Evolutionary conservation across 1,140 invertebrate genomes (phyloP).

Genomic region (Uloborus diversus): DNA sequence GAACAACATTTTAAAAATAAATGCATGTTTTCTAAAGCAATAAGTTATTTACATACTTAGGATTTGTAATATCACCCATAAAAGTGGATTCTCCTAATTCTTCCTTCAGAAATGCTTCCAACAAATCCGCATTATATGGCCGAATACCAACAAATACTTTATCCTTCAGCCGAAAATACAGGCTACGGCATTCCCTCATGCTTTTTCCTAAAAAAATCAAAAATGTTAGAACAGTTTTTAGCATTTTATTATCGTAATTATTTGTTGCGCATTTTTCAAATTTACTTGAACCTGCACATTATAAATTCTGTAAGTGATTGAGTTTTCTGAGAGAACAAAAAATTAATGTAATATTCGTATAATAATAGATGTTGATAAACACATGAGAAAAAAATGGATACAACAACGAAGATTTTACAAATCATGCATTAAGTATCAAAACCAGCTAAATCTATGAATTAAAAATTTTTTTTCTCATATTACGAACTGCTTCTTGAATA

Average conservation of each 20-base stretch:
- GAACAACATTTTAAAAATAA: background rate
- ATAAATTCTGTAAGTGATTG: background rate
- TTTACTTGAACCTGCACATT: background rate
- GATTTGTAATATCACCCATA: constrained; percentile 80
- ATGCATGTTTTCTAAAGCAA: background rate
- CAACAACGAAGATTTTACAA: too few species aligned
- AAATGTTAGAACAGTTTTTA: too few species aligned
- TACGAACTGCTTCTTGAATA: too few species aligned
- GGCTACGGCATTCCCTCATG: constrained; percentile 71
- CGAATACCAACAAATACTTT: constrained; percentile 85
- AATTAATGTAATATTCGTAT: too few species aligned
- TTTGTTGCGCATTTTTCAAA: background rate
- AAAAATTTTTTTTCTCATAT: too few species aligned
- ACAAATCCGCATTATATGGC: constrained; percentile 84
- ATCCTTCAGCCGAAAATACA: constrained; percentile 94
- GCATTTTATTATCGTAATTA: background rate
- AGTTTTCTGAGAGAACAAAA: too few species aligned
- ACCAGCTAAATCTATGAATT: too few species aligned
- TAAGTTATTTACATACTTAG: background rate
- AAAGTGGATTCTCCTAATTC: constrained; percentile 82
- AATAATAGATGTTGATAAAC: too few species aligned
- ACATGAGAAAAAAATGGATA: too few species aligned
- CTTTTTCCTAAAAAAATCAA: constrained; percentile 64
- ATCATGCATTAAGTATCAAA: too few species aligned
- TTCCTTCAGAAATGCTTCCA: constrained; percentile 88